These are phyloP conservation scores for Halictus ligatus DNA, from an alignment of 2,888 invertebrate species.

Conservation along the genomic window DNA sequence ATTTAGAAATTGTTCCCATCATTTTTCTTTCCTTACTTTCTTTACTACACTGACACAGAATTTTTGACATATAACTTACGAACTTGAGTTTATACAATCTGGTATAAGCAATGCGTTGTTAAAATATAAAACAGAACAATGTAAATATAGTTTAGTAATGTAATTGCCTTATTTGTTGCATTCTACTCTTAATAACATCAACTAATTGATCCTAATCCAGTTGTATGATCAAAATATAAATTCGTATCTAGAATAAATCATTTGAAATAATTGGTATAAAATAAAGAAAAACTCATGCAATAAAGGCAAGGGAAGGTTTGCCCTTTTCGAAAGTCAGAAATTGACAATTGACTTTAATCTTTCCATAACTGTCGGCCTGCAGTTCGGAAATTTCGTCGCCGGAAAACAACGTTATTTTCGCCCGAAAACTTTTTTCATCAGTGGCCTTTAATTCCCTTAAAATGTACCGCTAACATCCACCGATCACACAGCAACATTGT, in stretches of 20 bases:
- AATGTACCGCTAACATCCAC: slow-evolving; percentile 16
- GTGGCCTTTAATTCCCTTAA: slow-evolving; percentile 30
- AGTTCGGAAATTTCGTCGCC: slow-evolving; percentile 11
- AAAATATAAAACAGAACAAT: too few species aligned
- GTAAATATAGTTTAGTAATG: too few species aligned
- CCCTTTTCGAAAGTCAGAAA: neutral
- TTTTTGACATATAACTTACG: neutral
- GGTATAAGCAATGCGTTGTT: too few species aligned
- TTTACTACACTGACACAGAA: neutral
- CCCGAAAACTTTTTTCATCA: slow-evolving; percentile 44
- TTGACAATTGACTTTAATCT: neutral
- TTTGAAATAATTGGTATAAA: neutral
- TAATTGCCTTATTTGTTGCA: neutral
- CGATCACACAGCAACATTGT: slow-evolving; percentile 29
- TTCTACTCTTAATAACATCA: neutral
- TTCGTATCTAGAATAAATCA: neutral
- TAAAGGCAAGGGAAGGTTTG: neutral
- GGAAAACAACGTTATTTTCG: slow-evolving; percentile 7
- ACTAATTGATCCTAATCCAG: too few species aligned
- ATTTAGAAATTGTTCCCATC: too few species aligned
- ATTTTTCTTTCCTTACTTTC: neutral
- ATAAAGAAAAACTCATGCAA: neutral
- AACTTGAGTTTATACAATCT: too few species aligned
- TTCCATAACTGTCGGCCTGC: neutral
- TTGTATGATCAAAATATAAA: neutral